Evolutionary conservation across 2,113 vertebrate genomes (phyloP).

Genomic region (pig (Sus scrofa)): DNA sequence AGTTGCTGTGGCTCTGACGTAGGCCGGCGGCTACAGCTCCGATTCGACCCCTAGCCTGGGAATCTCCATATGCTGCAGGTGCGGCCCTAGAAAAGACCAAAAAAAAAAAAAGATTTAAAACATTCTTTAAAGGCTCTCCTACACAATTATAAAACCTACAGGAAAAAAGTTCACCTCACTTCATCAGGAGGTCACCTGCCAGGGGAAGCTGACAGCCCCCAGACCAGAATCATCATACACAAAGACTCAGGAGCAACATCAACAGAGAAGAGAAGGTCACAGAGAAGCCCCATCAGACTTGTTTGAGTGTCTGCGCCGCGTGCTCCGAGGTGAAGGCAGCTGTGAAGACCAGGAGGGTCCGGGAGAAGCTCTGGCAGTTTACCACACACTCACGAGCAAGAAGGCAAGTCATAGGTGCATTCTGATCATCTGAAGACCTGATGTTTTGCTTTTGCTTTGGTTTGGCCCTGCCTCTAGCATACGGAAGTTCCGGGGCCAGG

Average conservation of each 20-base stretch:
- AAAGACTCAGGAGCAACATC: background rate
- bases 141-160: background rate
- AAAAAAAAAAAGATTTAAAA: background rate
- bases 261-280: background rate
- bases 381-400: background rate
- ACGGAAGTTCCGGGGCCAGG: too few relatives aligned
- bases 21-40: too few relatives aligned
- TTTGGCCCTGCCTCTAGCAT: too few relatives aligned
- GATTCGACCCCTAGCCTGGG: too few relatives aligned
- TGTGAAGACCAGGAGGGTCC: background rate
- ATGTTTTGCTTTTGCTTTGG: too few relatives aligned
- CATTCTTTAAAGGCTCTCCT: slow-evolving; percentile 27
- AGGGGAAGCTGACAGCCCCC: background rate
- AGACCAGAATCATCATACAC: background rate
- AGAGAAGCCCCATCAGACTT: background rate
- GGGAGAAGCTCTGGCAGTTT: background rate
- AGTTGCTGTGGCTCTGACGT: too few relatives aligned
- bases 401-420: background rate
- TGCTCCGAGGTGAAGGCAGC: background rate
- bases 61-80: too few relatives aligned
- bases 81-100: background rate
- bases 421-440: slow-evolving; percentile 45
- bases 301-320: background rate
- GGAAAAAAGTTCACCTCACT: background rate
- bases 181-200: background rate